These are phyloP conservation scores for Orthonyx spaldingii DNA, from an alignment of 2,113 vertebrate genomes.

Conservation along the genomic window DNA sequence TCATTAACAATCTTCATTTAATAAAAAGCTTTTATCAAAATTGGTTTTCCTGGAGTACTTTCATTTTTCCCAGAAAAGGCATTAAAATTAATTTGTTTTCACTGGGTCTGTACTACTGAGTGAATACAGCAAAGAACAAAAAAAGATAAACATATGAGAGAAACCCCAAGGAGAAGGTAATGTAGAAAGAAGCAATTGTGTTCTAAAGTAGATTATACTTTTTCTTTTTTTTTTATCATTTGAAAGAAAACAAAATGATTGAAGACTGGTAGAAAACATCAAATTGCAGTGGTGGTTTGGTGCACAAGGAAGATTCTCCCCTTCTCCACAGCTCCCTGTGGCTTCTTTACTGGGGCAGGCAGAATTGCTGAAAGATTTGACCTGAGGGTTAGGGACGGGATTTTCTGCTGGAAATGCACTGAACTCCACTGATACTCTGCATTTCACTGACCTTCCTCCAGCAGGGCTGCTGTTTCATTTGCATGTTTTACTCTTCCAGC, in stretches of 20 bases:
- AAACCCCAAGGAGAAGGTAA: constrained; percentile 25
- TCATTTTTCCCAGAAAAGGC: constrained; percentile 38
- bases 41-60: constrained; percentile 24
- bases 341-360: background rate
- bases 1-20: constrained; percentile 46
- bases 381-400: background rate
- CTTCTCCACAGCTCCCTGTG: background rate
- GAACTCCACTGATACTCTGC: background rate
- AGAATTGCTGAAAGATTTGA: background rate
- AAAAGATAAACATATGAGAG: constrained; percentile 9
- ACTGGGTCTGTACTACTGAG: background rate
- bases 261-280: background rate
- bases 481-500: background rate
- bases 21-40: constrained; percentile 45
- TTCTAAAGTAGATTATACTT: background rate
- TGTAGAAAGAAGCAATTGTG: background rate
- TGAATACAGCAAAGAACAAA: constrained; percentile 5
- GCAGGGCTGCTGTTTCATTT: background rate
- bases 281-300: background rate
- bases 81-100: constrained; percentile 55
- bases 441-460: background rate
- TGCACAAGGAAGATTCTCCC: background rate
- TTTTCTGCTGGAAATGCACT: background rate
- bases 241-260: background rate
- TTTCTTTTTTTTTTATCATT: background rate